A percentile compares a stretch with the other conserved stretches of the same genome.
phyloP scores from a whole-genome alignment of 1,140 invertebrate species.

The Meloidogyne floridensis region DNA sequence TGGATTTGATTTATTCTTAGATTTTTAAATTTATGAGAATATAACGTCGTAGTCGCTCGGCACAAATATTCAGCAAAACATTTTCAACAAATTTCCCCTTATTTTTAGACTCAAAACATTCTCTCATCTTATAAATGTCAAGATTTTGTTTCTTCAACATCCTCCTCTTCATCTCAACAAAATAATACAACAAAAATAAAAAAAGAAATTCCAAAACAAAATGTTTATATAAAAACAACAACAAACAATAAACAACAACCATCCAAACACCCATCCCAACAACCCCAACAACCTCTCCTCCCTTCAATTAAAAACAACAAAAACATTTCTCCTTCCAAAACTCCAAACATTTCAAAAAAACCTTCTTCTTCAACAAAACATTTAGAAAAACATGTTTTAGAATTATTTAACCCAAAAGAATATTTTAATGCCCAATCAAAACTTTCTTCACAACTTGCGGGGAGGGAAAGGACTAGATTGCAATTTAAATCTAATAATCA shows the following conservation, averaged over 20 bases:
- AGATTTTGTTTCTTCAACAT: not conserved
- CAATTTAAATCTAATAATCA: not conserved
- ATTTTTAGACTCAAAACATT: not conserved
- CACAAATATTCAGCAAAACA: no score
- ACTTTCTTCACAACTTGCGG: not conserved
- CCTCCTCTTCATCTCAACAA: not conserved
- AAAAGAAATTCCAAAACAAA: not conserved
- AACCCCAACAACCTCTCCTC: not conserved
- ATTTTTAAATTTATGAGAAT: no score
- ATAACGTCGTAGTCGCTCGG: no score
- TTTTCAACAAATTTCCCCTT: not conserved
- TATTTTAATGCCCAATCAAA: conserved; percentile 2
- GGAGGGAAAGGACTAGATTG: not conserved
- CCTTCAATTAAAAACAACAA: not conserved
- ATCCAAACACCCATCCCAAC: not conserved
- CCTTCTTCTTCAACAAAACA: not conserved
- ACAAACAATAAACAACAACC: no score
- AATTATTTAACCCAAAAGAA: not conserved
- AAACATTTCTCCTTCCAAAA: not conserved
- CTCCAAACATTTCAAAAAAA: not conserved
- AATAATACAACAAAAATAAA: not conserved
- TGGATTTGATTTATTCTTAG: no score
- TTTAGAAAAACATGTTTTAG: not conserved
- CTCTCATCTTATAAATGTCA: not conserved
- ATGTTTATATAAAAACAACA: not conserved